phyloP scores from a whole-genome alignment of 2,888 invertebrate genomes.

The Ptychoptera contaminata region DNA sequence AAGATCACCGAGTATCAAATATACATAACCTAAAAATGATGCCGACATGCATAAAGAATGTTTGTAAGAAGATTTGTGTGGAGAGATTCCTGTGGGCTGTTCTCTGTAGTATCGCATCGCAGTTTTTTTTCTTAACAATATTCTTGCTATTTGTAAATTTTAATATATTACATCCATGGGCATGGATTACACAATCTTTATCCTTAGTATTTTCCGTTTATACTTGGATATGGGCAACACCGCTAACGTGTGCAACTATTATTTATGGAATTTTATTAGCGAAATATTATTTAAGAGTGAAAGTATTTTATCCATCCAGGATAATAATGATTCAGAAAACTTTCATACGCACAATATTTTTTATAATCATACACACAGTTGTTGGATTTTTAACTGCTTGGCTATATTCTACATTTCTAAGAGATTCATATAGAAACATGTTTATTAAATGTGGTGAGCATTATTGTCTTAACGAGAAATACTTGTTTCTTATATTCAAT shows the following conservation, averaged over 20 bases:
- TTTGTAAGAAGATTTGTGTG: conserved; percentile 22
- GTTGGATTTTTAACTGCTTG: conserved; percentile 52
- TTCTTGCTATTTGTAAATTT: conserved; percentile 43
- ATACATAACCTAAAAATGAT: conserved; percentile 3
- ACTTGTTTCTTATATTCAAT: conserved; percentile 47
- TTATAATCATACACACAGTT: conserved; percentile 36
- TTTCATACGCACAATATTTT: conserved; percentile 40
- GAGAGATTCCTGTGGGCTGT: conserved; percentile 33
- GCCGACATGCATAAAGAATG: conserved; percentile 2
- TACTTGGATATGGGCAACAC: conserved; percentile 48
- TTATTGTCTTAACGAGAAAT: conserved; percentile 48
- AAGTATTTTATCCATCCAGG: conserved; percentile 46
- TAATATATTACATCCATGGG: conserved; percentile 43
- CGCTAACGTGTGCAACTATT: conserved; percentile 45
- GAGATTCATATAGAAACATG: conserved; percentile 38
- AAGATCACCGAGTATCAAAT: neutral
- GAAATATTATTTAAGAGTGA: conserved; percentile 46
- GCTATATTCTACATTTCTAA: conserved; percentile 49
- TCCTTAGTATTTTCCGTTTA: conserved; percentile 34
- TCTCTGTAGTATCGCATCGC: conserved; percentile 40
- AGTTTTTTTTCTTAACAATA: conserved; percentile 34
- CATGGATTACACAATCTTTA: conserved; percentile 47
- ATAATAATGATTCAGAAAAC: conserved; percentile 47
- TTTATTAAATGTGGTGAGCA: conserved; percentile 34
- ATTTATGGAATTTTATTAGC: conserved; percentile 57